Percentiles rank a stretch among this genome's conserved stretches.
These are phyloP conservation scores for Xestia xanthographa DNA, from an alignment of 2,888 invertebrate species.

Conservation along the genomic window DNA sequence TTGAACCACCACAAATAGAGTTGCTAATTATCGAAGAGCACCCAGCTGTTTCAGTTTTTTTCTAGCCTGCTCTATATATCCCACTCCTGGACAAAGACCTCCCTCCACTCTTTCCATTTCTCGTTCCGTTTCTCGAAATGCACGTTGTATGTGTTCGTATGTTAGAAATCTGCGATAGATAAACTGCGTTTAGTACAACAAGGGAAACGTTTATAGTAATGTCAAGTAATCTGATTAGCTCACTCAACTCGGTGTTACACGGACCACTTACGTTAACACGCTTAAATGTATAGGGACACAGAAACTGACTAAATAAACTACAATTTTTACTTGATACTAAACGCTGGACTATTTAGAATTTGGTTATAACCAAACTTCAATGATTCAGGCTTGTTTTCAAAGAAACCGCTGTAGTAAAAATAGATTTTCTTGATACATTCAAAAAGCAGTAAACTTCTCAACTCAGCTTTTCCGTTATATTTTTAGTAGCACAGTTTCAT, in stretches of 20 bases:
- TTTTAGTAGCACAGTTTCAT: constrained; percentile 46
- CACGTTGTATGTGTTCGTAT: neutral
- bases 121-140: too few relatives aligned
- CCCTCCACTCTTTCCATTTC: neutral
- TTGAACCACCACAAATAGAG: too few relatives aligned
- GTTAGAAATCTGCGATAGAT: neutral
- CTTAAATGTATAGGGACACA: constrained; percentile 29
- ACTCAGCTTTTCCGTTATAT: constrained; percentile 39
- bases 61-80: neutral
- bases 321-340: neutral
- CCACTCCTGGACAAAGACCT: neutral
- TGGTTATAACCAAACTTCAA: neutral
- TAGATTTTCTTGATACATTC: constrained; percentile 21
- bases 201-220: constrained; percentile 48
- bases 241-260: constrained; percentile 48
- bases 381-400: constrained; percentile 3
- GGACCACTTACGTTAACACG: constrained; percentile 52
- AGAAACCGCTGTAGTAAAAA: constrained; percentile 14
- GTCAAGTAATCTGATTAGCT: constrained; percentile 55
- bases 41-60: neutral
- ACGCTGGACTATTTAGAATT: neutral
- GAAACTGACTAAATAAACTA: constrained; percentile 6
- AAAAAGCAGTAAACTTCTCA: constrained; percentile 32
- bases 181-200: constrained; percentile 28
- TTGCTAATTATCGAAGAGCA: too few relatives aligned